These are phyloP conservation scores for Andrena hattorfiana DNA, from an alignment of 2,888 invertebrate genomes.

Conservation along the genomic window DNA sequence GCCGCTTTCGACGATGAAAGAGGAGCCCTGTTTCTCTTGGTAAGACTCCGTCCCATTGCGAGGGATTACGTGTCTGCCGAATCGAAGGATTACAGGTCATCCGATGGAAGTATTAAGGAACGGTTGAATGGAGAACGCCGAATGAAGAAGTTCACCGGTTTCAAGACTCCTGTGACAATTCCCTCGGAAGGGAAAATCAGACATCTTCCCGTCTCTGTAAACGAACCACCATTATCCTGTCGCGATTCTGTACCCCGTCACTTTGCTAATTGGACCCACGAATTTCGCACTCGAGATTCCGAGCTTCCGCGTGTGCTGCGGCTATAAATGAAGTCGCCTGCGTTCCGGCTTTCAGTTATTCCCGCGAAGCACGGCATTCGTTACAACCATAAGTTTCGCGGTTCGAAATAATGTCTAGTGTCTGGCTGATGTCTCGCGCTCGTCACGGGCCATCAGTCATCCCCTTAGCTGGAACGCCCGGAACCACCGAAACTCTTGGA, in stretches of 20 bases:
- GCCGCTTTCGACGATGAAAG: neutral
- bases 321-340: neutral
- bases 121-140: neutral
- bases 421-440: constrained; percentile 41
- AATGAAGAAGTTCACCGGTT: no score
- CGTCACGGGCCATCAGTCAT: constrained; percentile 47
- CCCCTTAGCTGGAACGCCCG: neutral
- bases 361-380: constrained; percentile 3
- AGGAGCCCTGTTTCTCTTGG: neutral
- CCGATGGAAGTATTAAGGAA: neutral
- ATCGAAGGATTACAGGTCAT: constrained; percentile 20
- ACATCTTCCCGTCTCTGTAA: no score
- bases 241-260: no score
- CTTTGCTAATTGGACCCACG: no score
- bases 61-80: constrained; percentile 25
- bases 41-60: neutral
- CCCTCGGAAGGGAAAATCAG: no score
- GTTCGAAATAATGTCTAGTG: neutral
- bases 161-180: no score
- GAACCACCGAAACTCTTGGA: constrained; percentile 37
- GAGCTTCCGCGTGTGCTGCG: neutral
- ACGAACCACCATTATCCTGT: no score
- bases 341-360: neutral
- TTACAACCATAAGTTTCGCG: constrained; percentile 27
- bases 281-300: no score